Base-by-base conservation (phyloP, 2,113 vertebrate genomes). In the Chaenocephalus aceratus region DNA sequence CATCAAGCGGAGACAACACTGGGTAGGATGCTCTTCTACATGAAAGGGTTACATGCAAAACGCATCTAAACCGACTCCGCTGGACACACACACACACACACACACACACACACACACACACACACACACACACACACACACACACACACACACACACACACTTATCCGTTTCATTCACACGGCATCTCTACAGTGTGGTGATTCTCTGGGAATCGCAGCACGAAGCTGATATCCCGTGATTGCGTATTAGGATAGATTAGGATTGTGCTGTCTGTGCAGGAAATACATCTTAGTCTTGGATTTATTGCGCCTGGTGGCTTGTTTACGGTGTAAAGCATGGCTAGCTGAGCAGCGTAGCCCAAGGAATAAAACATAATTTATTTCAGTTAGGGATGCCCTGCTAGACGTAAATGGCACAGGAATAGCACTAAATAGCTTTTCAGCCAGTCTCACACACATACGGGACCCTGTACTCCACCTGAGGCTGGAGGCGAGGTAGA, bases 201-300 rank as follows among this genome's bases (percentile, higher is more conserved):
- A 60, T 63, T 80, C 45, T 41, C 64, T 53, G 72, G 70, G 58
- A 80, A 48, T n/a, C n/a, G n/a, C 30, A 7, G 4, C 53, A 75
- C 53, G 68, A 44, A 77, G 63, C 65, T 49, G 75, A 89, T 87
- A 83, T 60, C 71, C 72, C 59, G 46, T 85, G 83, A 90, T 83
- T 89, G 79, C 74, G 49, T 73, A 82, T 89, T 77, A 87, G 76
- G 84, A 80, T 83, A 86, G 84, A 90, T 91, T 84, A 84, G 77
- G 86, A 89, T 77, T 89, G 79, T 88, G 86, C 80, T 81, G 76
- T 84, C 65, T 69, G 65, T 68, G 89, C 75, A 87, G 76, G 77
- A 92, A 89, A 92, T 92, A 83, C 58, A 90, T 92, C 79, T 90
- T 86, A 82, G 79, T 90, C 78, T 89, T 70, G 75, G 80, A 89